phyloP scores from a whole-genome alignment of 2,888 invertebrate genomes.

The Parnassius glacialis region DNA sequence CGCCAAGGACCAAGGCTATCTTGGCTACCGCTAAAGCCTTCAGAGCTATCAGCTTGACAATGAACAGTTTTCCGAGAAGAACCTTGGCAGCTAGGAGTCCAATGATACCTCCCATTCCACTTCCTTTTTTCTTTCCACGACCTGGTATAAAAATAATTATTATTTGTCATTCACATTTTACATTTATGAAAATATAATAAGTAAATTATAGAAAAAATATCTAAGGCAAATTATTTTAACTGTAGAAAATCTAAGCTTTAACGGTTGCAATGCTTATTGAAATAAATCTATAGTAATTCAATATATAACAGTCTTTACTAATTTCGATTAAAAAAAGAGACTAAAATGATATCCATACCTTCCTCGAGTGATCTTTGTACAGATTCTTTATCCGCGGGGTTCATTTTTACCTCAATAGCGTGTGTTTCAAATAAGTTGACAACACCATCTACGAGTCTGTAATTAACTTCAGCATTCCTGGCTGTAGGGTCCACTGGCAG shows the following conservation, averaged over 20 bases:
- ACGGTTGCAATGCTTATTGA: no score
- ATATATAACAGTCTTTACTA: background rate
- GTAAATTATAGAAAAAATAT: no score
- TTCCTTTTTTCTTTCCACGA: conserved; percentile 87
- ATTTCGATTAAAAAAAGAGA: background rate
- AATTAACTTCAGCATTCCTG: conserved; percentile 86
- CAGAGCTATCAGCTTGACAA: conserved; percentile 89
- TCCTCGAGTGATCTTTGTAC: conserved; percentile 90
- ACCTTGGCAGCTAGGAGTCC: conserved; percentile 80
- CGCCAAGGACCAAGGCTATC: conserved; percentile 88
- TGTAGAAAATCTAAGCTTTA: no score
- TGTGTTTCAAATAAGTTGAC: conserved; percentile 89
- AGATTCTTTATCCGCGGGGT: conserved; percentile 86
- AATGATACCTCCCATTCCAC: conserved; percentile 85
- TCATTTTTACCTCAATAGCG: conserved; percentile 90
- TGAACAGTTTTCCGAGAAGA: conserved; percentile 81
- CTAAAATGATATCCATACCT: conserved; percentile 76
- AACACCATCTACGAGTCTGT: conserved; percentile 86
- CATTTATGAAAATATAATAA: background rate
- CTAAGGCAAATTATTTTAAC: no score
- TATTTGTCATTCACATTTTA: no score
- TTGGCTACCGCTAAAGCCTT: conserved; percentile 91
- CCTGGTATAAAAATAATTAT: conserved; percentile 60
- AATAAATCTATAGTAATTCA: no score
- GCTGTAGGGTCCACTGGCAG: conserved; percentile 87